Percentiles rank a stretch among this genome's conserved stretches.
Evolutionary conservation across 2,113 vertebrate genomes (phyloP).

Genomic region (Candoia aspera): DNA sequence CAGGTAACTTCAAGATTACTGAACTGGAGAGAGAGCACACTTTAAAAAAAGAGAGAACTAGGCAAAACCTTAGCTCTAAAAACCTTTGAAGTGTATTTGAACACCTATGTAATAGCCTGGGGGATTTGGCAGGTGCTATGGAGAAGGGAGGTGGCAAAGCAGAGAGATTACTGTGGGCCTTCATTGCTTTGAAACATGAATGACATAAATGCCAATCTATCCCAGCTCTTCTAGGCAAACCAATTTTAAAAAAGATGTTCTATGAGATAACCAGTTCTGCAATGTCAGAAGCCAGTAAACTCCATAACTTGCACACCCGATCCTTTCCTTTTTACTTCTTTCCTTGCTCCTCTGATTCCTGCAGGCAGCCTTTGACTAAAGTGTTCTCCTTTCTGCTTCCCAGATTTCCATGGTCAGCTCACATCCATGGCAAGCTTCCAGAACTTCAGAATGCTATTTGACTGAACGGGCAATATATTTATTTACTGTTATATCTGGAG

Average conservation of each 20-base stretch:
- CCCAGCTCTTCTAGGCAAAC: background rate
- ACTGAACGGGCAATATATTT: background rate
- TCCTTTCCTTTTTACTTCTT: background rate
- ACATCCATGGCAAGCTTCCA: background rate
- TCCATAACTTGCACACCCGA: background rate
- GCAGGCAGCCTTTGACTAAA: background rate
- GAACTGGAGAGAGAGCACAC: background rate
- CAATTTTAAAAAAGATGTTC: background rate
- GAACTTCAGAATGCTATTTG: background rate
- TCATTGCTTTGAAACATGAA: background rate
- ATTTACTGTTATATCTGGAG: background rate
- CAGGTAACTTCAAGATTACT: background rate
- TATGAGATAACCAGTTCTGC: background rate
- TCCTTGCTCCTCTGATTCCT: background rate
- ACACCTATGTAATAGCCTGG: background rate
- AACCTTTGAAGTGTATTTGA: constrained; percentile 16
- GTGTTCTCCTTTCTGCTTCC: background rate
- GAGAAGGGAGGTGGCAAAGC: background rate
- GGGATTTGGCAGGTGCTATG: background rate
- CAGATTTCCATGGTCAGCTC: background rate
- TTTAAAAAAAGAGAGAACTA: background rate
- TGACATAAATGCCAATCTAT: background rate
- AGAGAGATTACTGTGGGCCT: background rate
- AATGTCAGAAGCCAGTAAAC: background rate
- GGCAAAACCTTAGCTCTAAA: constrained; percentile 4